A percentile compares a stretch with the other conserved stretches of the same genome.
These are phyloP conservation scores for Potamilus streckersoni DNA, from an alignment of 1,140 invertebrate genomes.

Conservation along the genomic window DNA sequence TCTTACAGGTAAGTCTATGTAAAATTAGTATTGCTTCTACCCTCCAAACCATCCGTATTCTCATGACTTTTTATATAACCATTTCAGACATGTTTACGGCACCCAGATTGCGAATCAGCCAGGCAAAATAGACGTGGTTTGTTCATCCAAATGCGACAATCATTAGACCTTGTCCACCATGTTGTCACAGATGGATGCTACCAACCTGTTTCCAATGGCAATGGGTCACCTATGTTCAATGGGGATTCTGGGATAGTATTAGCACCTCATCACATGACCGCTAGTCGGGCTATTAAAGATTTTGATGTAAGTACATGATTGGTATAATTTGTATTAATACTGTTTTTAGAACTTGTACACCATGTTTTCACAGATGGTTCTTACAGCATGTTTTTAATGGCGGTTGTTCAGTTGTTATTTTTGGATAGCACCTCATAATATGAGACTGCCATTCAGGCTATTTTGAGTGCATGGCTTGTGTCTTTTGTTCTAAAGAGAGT, in stretches of 20 bases:
- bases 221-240: slow-evolving; percentile 42
- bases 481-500: too few species aligned
- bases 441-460: too few species aligned
- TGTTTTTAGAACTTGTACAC: too few species aligned
- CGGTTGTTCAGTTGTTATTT: too few species aligned
- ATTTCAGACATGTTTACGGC: slow-evolving; percentile 82
- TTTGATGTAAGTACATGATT: slow-evolving; percentile 73
- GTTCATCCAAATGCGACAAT: slow-evolving; percentile 83
- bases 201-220: slow-evolving; percentile 13
- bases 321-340: neutral
- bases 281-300: slow-evolving; percentile 83
- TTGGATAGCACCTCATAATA: too few species aligned
- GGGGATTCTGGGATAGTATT: slow-evolving; percentile 63
- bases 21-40: too few species aligned
- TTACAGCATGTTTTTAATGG: too few species aligned
- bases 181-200: slow-evolving; percentile 76
- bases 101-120: slow-evolving; percentile 93
- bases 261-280: slow-evolving; percentile 72
- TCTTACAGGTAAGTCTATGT: too few species aligned
- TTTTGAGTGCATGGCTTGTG: too few species aligned
- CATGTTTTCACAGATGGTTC: too few species aligned
- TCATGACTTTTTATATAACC: neutral
- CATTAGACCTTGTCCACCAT: slow-evolving; percentile 97
- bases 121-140: slow-evolving; percentile 97
- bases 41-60: too few species aligned